Base-by-base conservation (phyloP, 2,797 vertebrate genomes). In the Decapterus maruadsi region DNA sequence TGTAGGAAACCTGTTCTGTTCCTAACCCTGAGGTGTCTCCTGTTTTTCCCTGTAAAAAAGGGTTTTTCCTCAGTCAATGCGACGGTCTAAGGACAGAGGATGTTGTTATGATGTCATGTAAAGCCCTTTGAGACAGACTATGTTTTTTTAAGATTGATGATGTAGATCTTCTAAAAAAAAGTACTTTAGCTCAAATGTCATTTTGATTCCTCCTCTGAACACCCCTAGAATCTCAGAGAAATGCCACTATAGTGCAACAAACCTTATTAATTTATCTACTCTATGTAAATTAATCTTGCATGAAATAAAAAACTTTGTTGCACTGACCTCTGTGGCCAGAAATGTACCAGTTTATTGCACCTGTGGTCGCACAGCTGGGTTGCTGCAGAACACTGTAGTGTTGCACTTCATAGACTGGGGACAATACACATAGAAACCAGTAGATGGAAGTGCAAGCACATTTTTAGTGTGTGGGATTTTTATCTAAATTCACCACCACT, bases 251-350 rank as follows among this genome's bases (percentile, higher is more conserved):
- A 26, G 9, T 53, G 11, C 22, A 53, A 53, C 11, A 54, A 26
- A 29, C 13, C 12, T 54, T 29, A 13, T 54, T 6, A 29, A 14
- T 26, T 8, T 14, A 54, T 29, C 4, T 12, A 22, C 31, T n/a
- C 31, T n/a, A 38, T 34, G 31, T 6, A 13, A 16, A 7, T 26
- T 3, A 12, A 34, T 43, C 19, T n/a, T 42, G 12, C 7, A 48
- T 29, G 22, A 34, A 12, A 55, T 1, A 20, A 20, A 57, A 51
- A 22, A 14, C 7, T 8, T 5, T 29, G 19, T 38, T 55, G 4
- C 13, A 48, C 8, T 72, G 61, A 78, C 40, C 12, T 54, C 55
- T 60, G 16, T n/a, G 4, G 68, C 16, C 8, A 16, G 26, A 54
- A 54, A 54, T 14, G 22, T 16, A 2, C 5, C 29, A 8, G 29